Evolutionary conservation across 2,797 vertebrate genomes (phyloP), one percentile per base, ranked within the genome.

Genomic region (Sciurus carolinensis): DNA sequence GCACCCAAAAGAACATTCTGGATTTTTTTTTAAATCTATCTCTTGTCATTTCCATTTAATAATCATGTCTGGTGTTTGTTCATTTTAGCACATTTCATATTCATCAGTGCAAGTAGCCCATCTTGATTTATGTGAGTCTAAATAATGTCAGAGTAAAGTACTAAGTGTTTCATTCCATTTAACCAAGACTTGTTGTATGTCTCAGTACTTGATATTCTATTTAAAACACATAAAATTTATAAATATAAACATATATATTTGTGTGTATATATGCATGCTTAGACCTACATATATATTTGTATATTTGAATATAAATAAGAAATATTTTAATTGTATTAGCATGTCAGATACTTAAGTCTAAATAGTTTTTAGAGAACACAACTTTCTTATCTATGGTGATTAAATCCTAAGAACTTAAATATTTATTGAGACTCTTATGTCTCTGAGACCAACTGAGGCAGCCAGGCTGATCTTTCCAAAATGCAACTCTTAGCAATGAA

Each of bases 31-130:
- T 36, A 2, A 2, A 92, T 96, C 67, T 95, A 96, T 94, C 95
- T 97, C 89, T 50, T 73, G 76, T 92, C 92, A 52, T 26, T 96
- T 39, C 10, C 44, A 81, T 90, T 97, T 97, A 97, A 94, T 96
- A 95, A 95, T 95, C 86, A 75, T 59, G 57, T 87, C 77, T 97
- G 76, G 10, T 94, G 50, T 94, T 96, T 97, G 14, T 93, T 96
- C 87, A 57, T 91, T 71, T 94, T 93, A 87, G 67, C 77, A 66
- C 18, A 82, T 94, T 97, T 96, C 44, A 85, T 87, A 96, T 90
- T 96, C 93, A 94, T 91, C 79, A 84, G 85, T 96, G 87, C 76
- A 97, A 98, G 96, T 86, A 93, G 84, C 44, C 81, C 96, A 33
- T 90, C 64, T 91, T 97, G 91, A 86, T 95, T 95, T 94, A 36